Percentiles rank a stretch among this genome's conserved stretches.
These are phyloP conservation scores for Meiosimyza decipiens DNA, from an alignment of 2,888 invertebrate genomes.

Conservation along the genomic window DNA sequence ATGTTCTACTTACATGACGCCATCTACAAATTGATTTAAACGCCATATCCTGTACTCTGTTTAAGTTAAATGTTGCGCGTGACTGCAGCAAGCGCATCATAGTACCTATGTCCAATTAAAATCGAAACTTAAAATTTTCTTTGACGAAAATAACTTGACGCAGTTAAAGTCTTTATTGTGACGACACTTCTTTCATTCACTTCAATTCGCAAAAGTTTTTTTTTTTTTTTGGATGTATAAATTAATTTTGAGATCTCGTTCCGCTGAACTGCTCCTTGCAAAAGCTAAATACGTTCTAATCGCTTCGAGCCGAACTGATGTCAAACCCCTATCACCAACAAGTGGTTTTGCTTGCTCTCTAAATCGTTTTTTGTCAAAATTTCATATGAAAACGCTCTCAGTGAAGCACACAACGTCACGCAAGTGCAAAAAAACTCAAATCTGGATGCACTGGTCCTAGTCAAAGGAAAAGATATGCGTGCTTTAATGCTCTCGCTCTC, in stretches of 20 bases:
- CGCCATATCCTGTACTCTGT: constrained; percentile 43
- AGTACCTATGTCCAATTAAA: constrained; percentile 39
- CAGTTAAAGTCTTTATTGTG: constrained; percentile 5
- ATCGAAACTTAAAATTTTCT: constrained; percentile 26
- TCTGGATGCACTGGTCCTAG: constrained; percentile 26
- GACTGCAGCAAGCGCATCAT: constrained; percentile 61
- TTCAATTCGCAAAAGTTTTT: neutral
- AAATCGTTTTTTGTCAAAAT: constrained; percentile 25
- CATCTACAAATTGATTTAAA: constrained; percentile 51
- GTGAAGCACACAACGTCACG: neutral
- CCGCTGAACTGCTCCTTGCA: constrained; percentile 53
- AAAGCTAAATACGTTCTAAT: constrained; percentile 57
- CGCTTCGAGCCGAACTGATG: constrained; percentile 30
- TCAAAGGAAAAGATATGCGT: neutral
- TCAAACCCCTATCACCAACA: constrained; percentile 47
- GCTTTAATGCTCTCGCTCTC: neutral
- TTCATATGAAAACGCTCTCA: constrained; percentile 5
- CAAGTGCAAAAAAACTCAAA: constrained; percentile 22
- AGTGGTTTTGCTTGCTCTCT: constrained; percentile 2
- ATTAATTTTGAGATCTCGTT: constrained; percentile 2
- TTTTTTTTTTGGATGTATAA: neutral
- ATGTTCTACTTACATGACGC: constrained; percentile 59
- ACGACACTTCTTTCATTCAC: neutral
- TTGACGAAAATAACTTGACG: constrained; percentile 21
- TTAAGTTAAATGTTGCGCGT: constrained; percentile 50